These are phyloP conservation scores for Palaemon carinicauda DNA, from an alignment of 1,140 invertebrate species.

Conservation along the genomic window DNA sequence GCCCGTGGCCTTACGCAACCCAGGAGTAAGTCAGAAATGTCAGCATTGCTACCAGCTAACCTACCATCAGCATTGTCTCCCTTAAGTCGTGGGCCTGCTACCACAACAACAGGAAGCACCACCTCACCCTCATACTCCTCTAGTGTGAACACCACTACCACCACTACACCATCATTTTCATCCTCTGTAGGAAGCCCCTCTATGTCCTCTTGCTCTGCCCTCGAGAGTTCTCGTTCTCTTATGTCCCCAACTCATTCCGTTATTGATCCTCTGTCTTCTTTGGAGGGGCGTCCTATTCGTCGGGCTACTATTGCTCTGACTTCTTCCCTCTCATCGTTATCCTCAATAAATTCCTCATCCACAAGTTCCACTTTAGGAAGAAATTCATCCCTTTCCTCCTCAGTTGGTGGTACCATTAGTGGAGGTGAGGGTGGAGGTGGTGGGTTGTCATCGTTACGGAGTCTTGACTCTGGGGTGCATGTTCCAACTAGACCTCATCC, in stretches of 20 bases:
- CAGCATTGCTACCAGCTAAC: constrained; percentile 17
- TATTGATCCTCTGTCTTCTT: constrained; percentile 7
- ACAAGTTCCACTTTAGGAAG: background rate
- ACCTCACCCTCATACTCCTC: background rate
- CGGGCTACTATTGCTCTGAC: constrained; percentile 24
- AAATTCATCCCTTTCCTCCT: constrained; percentile 18
- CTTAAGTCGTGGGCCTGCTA: constrained; percentile 19
- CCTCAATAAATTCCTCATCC: constrained; percentile 15
- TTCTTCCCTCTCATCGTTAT: constrained; percentile 33
- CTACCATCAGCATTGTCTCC: constrained; percentile 25
- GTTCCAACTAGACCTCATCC: constrained; percentile 30
- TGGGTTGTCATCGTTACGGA: constrained; percentile 9
- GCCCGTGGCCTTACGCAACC: constrained; percentile 56
- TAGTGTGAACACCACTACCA: background rate
- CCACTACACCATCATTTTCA: background rate
- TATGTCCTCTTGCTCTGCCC: constrained; percentile 8
- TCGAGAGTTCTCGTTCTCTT: background rate
- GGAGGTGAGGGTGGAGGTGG: constrained; percentile 12
- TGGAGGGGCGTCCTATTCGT: background rate
- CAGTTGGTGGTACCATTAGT: constrained; percentile 5
- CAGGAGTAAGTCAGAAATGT: constrained; percentile 56
- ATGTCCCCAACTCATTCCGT: constrained; percentile 3
- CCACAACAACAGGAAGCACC: background rate
- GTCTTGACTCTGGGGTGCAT: constrained; percentile 36
- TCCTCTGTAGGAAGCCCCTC: background rate